A percentile compares a stretch with the other conserved stretches of the same genome.
phyloP scores from a whole-genome alignment of 2,888 invertebrate species.

The Rhodophaea formosa region DNA sequence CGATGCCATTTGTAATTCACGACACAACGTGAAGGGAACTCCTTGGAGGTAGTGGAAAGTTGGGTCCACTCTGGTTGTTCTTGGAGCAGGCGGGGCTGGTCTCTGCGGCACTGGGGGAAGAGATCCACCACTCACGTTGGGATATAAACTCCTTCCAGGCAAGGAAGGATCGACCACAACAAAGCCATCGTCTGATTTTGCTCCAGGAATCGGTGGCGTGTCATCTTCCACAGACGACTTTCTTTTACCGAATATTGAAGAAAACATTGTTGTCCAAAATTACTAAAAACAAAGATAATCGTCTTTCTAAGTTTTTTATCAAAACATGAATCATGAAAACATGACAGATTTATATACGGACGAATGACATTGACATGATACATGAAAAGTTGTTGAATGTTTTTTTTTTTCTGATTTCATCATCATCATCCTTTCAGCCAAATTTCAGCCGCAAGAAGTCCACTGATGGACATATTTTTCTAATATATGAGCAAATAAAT shows the following conservation, averaged over 20 bases:
- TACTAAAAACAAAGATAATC: not conserved
- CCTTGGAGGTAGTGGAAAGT: slow-evolving; percentile 76
- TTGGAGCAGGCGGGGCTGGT: slow-evolving; percentile 58
- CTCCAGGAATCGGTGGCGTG: slow-evolving; percentile 69
- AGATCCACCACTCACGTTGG: slow-evolving; percentile 50
- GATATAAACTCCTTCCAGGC: slow-evolving; percentile 56
- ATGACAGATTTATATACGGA: too few species aligned
- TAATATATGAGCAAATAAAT: too few species aligned
- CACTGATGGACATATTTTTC: too few species aligned
- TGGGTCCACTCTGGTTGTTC: slow-evolving; percentile 44
- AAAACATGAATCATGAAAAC: not conserved
- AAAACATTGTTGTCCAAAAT: slow-evolving; percentile 58
- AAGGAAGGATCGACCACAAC: slow-evolving; percentile 60
- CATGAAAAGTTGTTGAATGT: too few species aligned
- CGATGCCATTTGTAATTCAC: slow-evolving; percentile 66
- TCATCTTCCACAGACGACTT: slow-evolving; percentile 72
- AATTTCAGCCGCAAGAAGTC: too few species aligned
- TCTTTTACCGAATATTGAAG: slow-evolving; percentile 71
- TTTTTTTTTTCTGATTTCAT: too few species aligned
- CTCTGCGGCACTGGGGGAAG: slow-evolving; percentile 41
- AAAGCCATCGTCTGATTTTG: slow-evolving; percentile 63
- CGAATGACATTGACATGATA: too few species aligned
- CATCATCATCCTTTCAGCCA: too few species aligned
- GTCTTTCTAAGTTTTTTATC: not conserved
- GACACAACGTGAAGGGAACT: slow-evolving; percentile 78